These are phyloP conservation scores for Porphyrio hochstetteri DNA, from an alignment of 2,113 vertebrate species.

Conservation along the genomic window DNA sequence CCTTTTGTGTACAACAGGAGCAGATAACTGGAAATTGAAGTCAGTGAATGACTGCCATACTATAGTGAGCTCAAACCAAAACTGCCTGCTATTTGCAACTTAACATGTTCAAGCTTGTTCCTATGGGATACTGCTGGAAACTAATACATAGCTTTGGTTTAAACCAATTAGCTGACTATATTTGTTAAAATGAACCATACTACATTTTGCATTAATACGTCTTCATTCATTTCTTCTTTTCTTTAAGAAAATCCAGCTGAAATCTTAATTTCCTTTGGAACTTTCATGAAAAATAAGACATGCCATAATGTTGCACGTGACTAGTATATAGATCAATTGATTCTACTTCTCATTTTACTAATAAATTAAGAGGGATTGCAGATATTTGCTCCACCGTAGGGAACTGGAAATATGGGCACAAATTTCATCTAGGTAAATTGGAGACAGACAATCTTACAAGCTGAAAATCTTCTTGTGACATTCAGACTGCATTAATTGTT, in stretches of 20 bases:
- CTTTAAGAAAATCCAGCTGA: not conserved
- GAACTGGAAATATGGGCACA: not conserved
- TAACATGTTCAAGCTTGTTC: not conserved
- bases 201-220: not conserved
- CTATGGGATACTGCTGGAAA: not conserved
- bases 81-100: not conserved
- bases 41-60: not conserved
- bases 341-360: not conserved
- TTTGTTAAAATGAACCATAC: not conserved
- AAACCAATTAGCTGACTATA: not conserved
- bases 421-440: not conserved
- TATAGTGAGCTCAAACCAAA: not conserved
- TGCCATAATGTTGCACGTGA: not conserved
- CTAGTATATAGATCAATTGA: not conserved
- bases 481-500: not conserved
- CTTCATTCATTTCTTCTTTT: not conserved
- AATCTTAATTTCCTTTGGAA: not conserved
- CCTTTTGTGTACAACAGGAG: not conserved
- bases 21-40: not conserved
- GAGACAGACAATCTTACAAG: not conserved
- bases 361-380: not conserved
- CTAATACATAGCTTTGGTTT: not conserved
- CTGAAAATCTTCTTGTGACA: not conserved
- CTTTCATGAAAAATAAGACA: not conserved
- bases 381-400: not conserved